Evolutionary conservation across 37 sponge, comb jelly and placozoan species (phyloP), one percentile per base, ranked within the genome.

Genomic region (Haliclona indistincta): DNA sequence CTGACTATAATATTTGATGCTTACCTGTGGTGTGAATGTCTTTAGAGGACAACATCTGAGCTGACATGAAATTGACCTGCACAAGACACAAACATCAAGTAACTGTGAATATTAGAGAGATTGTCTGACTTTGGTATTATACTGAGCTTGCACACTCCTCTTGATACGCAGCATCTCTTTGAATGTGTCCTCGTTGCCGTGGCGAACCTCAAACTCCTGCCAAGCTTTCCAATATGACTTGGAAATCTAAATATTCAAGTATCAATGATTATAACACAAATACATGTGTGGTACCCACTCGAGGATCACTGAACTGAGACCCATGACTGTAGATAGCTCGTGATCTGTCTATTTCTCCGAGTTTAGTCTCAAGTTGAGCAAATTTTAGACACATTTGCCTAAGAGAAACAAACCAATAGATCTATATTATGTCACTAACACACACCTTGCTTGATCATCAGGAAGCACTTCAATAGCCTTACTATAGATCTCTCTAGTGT

Each of bases 181-280:
- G 70, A 95, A 98, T 25, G 99, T 95, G 69, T 98, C 99, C 81
- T 98, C 99, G 63, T 95, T 98, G 43, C 99, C 99, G 78, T 98
- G 91, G 54, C 71, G 72, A 43, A 98, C 96, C 63, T 98, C 99
- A 88, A 95, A 98, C 69, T 87, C 93, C 60, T 98, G 93, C 99
- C 99, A 98, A 19, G 82, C 79, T 86, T 93, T 88, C 94, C 94
- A 96, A 64, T 81, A 96, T 11, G 77, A 73, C 73, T 87, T 78
- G 41, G 63, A 32, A 22, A 71, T 83, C 95, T 90, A 70, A 22
- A 47, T 17, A 47, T 13, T 17, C 13, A 8, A n/a, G 25, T 6
- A 58, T 25, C 60, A 58, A 11, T 20, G 25, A 58, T 20, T n/a
- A 58, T n/a, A 58, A 58, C 22, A 25, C 7, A 8, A 58, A 47